phyloP scores from a whole-genome alignment of 2,113 vertebrate genomes.

The Pangasianodon gigas region DNA sequence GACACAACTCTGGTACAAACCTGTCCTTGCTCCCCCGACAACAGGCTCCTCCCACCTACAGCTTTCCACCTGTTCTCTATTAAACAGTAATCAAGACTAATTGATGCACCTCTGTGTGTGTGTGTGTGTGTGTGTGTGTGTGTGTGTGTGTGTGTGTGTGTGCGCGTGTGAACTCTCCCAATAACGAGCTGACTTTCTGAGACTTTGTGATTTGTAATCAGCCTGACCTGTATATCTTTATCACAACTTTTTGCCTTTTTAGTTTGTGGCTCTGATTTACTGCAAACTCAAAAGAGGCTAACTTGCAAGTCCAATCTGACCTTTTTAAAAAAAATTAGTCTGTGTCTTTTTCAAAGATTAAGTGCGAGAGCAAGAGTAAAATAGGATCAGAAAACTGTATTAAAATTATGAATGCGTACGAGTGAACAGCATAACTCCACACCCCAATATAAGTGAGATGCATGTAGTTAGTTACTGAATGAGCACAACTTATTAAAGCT shows the following conservation, averaged over 20 bases:
- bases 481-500: background rate
- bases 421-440: background rate
- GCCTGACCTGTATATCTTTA: background rate
- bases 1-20: background rate
- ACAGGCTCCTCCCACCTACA: background rate
- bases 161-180: background rate
- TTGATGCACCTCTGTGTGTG: background rate
- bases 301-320: background rate
- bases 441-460: background rate
- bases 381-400: background rate
- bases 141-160: background rate
- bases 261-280: background rate
- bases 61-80: slow-evolving; percentile 40
- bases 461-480: background rate
- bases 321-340: background rate
- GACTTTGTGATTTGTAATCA: background rate
- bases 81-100: background rate
- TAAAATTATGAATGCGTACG: background rate
- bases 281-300: background rate
- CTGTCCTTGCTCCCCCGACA: background rate
- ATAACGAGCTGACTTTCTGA: background rate
- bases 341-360: background rate
- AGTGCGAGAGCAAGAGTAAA: background rate
- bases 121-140: background rate
- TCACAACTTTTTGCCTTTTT: background rate